These are phyloP conservation scores for Tinea semifulvella DNA, from an alignment of 2,888 invertebrate species.

Conservation along the genomic window DNA sequence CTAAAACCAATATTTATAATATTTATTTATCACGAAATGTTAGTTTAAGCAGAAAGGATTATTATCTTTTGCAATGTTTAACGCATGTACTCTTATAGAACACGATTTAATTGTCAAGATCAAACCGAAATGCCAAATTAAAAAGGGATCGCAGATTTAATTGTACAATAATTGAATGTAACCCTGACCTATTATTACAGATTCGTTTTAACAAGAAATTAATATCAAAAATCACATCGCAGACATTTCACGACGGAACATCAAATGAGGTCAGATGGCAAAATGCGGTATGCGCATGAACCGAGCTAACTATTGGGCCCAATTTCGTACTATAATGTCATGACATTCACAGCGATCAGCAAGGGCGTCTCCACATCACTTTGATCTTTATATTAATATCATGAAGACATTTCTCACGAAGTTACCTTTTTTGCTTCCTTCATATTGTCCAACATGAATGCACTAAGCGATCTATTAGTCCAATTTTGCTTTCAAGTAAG, in stretches of 20 bases:
- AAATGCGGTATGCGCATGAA: slow-evolving; percentile 9
- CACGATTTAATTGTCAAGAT: no score
- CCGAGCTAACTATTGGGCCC: slow-evolving; percentile 12
- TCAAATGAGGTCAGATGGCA: slow-evolving; percentile 33
- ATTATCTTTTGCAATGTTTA: no score
- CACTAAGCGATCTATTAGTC: no score
- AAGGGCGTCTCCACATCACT: slow-evolving; percentile 32
- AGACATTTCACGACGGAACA: slow-evolving; percentile 36
- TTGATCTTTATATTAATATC: slow-evolving; percentile 18
- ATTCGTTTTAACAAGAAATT: not conserved
- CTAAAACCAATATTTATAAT: no score
- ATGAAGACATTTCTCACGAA: slow-evolving; percentile 14
- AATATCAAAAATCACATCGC: slow-evolving; percentile 24
- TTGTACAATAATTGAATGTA: slow-evolving; percentile 3
- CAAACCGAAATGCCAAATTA: no score
- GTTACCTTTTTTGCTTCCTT: slow-evolving; percentile 15
- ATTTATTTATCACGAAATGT: no score
- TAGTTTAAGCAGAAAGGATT: no score
- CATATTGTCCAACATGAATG: no score
- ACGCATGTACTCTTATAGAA: no score
- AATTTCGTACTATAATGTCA: slow-evolving; percentile 35
- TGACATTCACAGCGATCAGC: slow-evolving; percentile 34
- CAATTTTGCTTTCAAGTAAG: no score
- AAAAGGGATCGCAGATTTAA: no score
- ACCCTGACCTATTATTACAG: slow-evolving; percentile 10